Conservation (phyloP, 1,140 invertebrate genomes). For the Megathymus violae region DNA sequence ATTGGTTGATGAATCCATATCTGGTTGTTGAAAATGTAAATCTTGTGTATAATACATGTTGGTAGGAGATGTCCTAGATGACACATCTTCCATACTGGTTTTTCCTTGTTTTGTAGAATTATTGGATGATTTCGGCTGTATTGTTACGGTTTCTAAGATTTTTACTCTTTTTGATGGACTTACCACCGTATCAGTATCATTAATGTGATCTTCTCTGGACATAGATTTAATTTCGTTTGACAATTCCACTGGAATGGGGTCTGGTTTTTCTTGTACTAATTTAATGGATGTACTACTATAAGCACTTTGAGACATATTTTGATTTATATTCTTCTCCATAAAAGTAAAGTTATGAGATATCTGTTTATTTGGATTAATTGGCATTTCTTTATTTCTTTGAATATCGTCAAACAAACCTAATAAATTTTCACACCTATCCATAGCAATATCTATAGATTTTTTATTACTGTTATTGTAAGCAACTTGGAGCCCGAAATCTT, state of each 20-base stretch:
- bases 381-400: slow-evolving; percentile 46
- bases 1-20: slow-evolving; percentile 5
- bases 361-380: slow-evolving; percentile 19
- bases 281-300: slow-evolving; percentile 8
- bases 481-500: slow-evolving; percentile 39
- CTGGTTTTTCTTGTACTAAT: slow-evolving; percentile 26
- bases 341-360: slow-evolving; percentile 14
- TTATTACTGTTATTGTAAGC: slow-evolving; percentile 35
- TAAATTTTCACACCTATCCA: slow-evolving; percentile 59
- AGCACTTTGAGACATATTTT: no score
- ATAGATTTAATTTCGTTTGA: slow-evolving; percentile 47
- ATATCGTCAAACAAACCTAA: slow-evolving; percentile 62
- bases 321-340: slow-evolving; percentile 5
- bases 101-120: slow-evolving; percentile 12
- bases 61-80: neutral
- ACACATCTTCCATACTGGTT: neutral
- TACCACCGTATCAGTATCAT: slow-evolving; percentile 42
- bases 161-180: slow-evolving; percentile 64
- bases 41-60: slow-evolving; percentile 23
- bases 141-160: slow-evolving; percentile 57
- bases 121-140: slow-evolving; percentile 37
- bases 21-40: slow-evolving; percentile 11
- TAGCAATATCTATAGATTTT: slow-evolving; percentile 46
- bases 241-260: slow-evolving; percentile 41
- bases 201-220: slow-evolving; percentile 34